Base-by-base conservation (phyloP, 92 coral and sea anemone species). In the Porites cylindrica region DNA sequence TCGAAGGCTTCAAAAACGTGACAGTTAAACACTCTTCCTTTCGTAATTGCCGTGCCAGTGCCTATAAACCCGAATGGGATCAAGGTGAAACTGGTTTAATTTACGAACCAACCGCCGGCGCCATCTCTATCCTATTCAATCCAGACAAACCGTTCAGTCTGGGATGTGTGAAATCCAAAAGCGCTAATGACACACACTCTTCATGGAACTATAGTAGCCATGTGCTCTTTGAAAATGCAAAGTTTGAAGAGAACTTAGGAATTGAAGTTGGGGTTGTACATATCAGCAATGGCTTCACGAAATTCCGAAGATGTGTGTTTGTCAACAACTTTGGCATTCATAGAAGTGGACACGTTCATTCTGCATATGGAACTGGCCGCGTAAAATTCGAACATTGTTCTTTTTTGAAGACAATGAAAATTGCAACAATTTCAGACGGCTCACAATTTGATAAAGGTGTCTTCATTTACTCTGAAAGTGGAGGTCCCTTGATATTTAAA, bases 161-260 rank as follows among this genome's bases (percentile, higher is more conserved):
- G 47, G 77, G 91, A 51, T 88, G 91, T 51, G 66, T 56, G 9
- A 7, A 63, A 0, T 2, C 9, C 0, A 18, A n/a, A 14, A 32
- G 52, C 9, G 29, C 56, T 20, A 20, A 58, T 21, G 51, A 47
- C 56, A 72, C 70, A 10, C 88, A 83, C 75, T 86, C 82, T 0
- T 2, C 17, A 0, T 91, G 94, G 94, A 66, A 78, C 47, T 89
- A 91, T 51, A 74, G 64, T 17, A 75, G 62, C 26, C 70, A 62
- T 11, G 90, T 89, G 52, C 6, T 26, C 19, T 53, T 92, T 73
- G 80, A 85, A 70, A 78, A 82, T 74, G 67, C 85, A 6, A 2
- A 23, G 20, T 92, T 92, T 59, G 81, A 74, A 59, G 92, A 81
- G 16, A 92, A 89, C 59, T 51, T 24, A 10, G 95, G 92, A 0